Conservation (phyloP, 1,140 invertebrate species). For the Sitobion miscanthi region DNA sequence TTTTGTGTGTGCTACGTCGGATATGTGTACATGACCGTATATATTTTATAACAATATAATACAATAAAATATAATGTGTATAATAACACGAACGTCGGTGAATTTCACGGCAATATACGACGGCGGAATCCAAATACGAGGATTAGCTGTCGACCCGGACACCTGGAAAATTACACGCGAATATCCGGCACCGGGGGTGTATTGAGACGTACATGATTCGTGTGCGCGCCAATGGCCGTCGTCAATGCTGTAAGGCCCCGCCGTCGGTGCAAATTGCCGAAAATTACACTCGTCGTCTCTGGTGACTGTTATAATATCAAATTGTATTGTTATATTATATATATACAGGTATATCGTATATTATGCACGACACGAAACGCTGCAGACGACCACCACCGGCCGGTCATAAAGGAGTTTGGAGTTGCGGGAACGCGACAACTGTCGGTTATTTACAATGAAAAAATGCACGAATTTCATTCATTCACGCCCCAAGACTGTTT, state of each 20-base stretch:
- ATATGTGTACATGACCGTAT: background rate
- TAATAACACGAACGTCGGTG: background rate
- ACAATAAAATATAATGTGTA: conserved; percentile 8
- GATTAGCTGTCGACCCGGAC: conserved; percentile 41
- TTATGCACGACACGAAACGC: background rate
- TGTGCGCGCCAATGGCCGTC: conserved; percentile 22
- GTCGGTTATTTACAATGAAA: background rate
- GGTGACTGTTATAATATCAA: conserved; percentile 22
- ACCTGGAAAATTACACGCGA: conserved; percentile 44
- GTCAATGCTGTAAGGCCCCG: background rate
- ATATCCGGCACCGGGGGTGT: conserved; percentile 17
- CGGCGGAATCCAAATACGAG: conserved; percentile 48
- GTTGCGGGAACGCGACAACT: background rate
- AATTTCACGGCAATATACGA: conserved; percentile 55
- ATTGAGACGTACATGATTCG: conserved; percentile 39
- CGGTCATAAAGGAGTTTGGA: background rate
- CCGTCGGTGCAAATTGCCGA: conserved; percentile 12
- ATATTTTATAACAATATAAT: background rate
- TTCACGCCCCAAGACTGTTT: background rate
- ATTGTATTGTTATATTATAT: background rate
- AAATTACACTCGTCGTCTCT: conserved; percentile 15
- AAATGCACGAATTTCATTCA: background rate
- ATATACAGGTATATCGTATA: background rate
- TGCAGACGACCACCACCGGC: background rate
- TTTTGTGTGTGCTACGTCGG: background rate